A percentile compares a stretch with the other conserved stretches of the same genome.
phyloP scores from a whole-genome alignment of 2,797 vertebrate genomes.

The Phoeniculus purpureus region DNA sequence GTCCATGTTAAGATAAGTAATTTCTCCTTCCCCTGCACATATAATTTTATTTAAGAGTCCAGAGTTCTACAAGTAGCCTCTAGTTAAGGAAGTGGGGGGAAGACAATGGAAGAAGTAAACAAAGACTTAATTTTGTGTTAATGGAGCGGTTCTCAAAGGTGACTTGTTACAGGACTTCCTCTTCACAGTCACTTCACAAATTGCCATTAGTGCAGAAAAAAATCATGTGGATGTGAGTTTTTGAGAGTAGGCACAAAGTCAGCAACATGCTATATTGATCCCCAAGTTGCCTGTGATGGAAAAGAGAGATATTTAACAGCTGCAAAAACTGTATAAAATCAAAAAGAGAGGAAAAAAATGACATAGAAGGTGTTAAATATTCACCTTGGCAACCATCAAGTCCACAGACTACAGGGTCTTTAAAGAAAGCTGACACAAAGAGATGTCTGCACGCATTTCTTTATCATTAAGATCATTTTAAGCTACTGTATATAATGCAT shows the following conservation, averaged over 20 bases:
- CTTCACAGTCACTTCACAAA: background rate
- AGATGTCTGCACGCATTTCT: background rate
- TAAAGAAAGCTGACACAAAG: background rate
- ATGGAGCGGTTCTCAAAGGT: background rate
- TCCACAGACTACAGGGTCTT: background rate
- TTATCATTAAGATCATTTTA: background rate
- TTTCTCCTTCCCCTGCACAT: background rate
- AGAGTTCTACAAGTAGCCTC: background rate
- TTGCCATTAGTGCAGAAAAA: background rate
- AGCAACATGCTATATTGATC: background rate
- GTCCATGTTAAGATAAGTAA: background rate
- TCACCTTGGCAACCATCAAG: slow-evolving; percentile 26
- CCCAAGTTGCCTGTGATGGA: background rate
- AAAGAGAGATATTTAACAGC: background rate
- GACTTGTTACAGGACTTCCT: background rate
- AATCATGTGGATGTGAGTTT: background rate
- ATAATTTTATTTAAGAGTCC: background rate
- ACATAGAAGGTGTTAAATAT: background rate
- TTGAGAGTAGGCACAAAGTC: background rate
- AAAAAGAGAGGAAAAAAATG: background rate
- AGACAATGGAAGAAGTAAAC: background rate
- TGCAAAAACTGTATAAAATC: background rate
- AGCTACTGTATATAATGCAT: background rate
- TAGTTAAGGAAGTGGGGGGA: background rate
- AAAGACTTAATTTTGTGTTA: background rate